phyloP scores from a whole-genome alignment of 2,888 invertebrate species.

The Drosophila helvetica region DNA sequence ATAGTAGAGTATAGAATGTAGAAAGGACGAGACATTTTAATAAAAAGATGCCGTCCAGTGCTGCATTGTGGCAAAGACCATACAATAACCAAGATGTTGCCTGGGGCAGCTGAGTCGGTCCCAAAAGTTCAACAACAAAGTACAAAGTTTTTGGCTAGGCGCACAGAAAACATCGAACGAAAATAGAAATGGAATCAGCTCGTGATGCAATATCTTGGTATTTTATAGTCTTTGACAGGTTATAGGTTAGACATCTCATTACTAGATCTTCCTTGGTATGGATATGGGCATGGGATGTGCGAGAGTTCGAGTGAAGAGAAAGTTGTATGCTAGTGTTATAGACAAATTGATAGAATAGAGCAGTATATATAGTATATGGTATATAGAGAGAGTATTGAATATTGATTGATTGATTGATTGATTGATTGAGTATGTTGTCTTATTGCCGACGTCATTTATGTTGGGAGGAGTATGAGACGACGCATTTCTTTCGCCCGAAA shows the following conservation, averaged over 20 bases:
- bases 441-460: conserved; percentile 83
- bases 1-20: conserved; percentile 4
- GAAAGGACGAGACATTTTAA: neutral
- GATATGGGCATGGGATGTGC: conserved; percentile 8
- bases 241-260: neutral
- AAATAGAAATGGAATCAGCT: no score
- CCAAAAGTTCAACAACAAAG: no score
- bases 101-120: no score
- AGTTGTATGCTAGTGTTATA: conserved; percentile 43
- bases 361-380: conserved; percentile 29
- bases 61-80: no score
- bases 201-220: no score
- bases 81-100: no score
- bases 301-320: conserved; percentile 24
- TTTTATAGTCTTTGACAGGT: no score
- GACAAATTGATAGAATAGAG: conserved; percentile 45
- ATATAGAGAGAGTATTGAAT: conserved; percentile 42
- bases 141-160: no score
- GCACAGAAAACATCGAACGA: no score
- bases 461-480: conserved; percentile 79
- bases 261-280: neutral
- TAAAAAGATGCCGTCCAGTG: neutral
- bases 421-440: conserved; percentile 12
- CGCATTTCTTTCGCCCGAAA: conserved; percentile 62
- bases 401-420: neutral